Percentiles rank a stretch among this genome's conserved stretches.
Evolutionary conservation across 2,888 invertebrate species (phyloP).

Genomic region (Phalera bucephala): DNA sequence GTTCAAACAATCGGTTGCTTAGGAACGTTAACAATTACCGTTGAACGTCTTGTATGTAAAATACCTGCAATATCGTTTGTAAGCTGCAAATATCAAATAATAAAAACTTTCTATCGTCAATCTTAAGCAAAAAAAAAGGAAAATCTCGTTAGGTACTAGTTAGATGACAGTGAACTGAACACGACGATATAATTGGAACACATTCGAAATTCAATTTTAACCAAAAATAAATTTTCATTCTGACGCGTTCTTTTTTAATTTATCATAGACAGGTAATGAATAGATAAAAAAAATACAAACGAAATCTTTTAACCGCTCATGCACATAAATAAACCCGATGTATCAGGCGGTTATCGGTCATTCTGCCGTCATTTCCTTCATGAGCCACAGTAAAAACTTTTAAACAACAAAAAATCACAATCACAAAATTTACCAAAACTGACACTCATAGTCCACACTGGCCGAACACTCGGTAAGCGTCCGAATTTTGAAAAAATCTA

Average conservation of each 20-base stretch:
- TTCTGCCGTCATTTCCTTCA: constrained; percentile 61
- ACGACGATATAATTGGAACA: too few species aligned
- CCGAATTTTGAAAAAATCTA: constrained; percentile 29
- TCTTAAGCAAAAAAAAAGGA: too few species aligned
- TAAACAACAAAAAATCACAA: constrained; percentile 29
- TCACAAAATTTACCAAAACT: constrained; percentile 33
- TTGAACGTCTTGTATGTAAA: too few species aligned
- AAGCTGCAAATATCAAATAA: too few species aligned
- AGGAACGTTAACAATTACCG: constrained; percentile 16
- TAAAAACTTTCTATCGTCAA: too few species aligned
- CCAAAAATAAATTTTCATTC: too few species aligned
- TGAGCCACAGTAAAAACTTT: constrained; percentile 47
- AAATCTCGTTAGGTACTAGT: too few species aligned
- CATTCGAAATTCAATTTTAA: too few species aligned
- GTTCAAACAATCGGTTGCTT: constrained; percentile 19
- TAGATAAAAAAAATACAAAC: constrained; percentile 24
- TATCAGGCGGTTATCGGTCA: constrained; percentile 60
- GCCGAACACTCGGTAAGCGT: constrained; percentile 19
- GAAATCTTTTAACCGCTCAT: constrained; percentile 26
- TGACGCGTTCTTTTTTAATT: too few species aligned
- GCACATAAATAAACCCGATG: constrained; percentile 32
- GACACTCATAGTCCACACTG: constrained; percentile 30
- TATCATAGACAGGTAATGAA: too few species aligned
- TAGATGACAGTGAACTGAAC: too few species aligned
- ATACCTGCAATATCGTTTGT: too few species aligned